Conservation (phyloP, 1,140 invertebrate species). For the Sesamia nonagrioides region DNA sequence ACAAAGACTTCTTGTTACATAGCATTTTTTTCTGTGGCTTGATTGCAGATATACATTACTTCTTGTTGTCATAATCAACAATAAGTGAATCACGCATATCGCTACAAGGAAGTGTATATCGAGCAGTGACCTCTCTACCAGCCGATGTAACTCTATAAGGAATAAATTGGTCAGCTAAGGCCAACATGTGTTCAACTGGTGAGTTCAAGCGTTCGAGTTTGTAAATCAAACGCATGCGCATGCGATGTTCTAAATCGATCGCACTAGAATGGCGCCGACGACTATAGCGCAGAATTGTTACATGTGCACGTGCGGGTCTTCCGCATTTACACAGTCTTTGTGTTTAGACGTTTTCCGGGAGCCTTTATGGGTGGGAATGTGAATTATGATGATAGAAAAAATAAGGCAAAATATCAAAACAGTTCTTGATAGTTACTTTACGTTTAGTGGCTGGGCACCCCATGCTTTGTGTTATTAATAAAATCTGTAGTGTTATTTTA, state of each 20-base stretch:
- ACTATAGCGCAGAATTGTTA: conserved; percentile 51
- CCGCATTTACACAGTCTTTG: conserved; percentile 65
- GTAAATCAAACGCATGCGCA: conserved; percentile 53
- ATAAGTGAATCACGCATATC: conserved; percentile 40
- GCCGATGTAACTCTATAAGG: conserved; percentile 61
- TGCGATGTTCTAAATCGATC: conserved; percentile 60
- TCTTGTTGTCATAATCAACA: conserved; percentile 37
- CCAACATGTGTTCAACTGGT: conserved; percentile 57
- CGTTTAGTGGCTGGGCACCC: neutral
- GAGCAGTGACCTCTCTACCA: conserved; percentile 63
- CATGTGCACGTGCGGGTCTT: conserved; percentile 61
- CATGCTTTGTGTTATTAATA: no score
- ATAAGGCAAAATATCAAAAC: neutral
- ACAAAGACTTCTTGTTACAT: conserved; percentile 12
- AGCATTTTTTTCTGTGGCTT: neutral
- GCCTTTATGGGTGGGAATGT: conserved; percentile 55
- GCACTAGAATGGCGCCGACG: conserved; percentile 13
- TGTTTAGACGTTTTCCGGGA: conserved; percentile 62
- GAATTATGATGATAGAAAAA: neutral
- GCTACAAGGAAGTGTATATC: conserved; percentile 64
- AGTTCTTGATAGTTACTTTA: neutral
- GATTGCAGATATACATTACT: conserved; percentile 1
- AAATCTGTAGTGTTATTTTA: no score
- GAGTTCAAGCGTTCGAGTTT: conserved; percentile 37
- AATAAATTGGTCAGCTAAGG: conserved; percentile 69